A percentile compares a stretch with the other conserved stretches of the same genome.
Evolutionary conservation across 2,888 invertebrate genomes (phyloP).

Genomic region (Eumacrocentrus americanus): DNA sequence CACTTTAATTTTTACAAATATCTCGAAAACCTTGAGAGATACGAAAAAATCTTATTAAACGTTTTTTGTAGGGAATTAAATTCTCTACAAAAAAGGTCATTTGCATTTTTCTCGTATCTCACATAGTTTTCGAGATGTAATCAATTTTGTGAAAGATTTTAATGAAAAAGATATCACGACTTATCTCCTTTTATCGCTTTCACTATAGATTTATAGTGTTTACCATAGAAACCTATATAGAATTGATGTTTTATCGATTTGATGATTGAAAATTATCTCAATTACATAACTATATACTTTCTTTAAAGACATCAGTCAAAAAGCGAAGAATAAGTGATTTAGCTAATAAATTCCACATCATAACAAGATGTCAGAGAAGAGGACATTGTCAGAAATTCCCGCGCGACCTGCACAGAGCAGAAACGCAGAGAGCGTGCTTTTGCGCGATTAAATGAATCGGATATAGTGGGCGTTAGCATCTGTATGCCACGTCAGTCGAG

Average conservation of each 20-base stretch:
- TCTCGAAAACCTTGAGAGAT: too few species aligned
- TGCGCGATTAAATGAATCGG: slow-evolving; percentile 34
- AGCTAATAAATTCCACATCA: background rate
- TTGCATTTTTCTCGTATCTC: too few species aligned
- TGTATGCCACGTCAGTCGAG: slow-evolving; percentile 27
- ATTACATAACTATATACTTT: too few species aligned
- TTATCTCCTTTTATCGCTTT: background rate
- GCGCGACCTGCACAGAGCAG: background rate
- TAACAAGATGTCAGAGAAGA: background rate
- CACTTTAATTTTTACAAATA: too few species aligned
- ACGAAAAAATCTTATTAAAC: too few species aligned
- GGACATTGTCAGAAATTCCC: slow-evolving; percentile 7
- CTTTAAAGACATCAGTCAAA: background rate
- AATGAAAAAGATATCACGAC: background rate
- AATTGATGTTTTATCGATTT: too few species aligned
- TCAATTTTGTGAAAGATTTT: too few species aligned
- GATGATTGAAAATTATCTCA: too few species aligned
- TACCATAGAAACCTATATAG: too few species aligned
- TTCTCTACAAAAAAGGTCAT: too few species aligned
- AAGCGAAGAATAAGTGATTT: slow-evolving; percentile 7
- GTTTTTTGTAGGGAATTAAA: too few species aligned
- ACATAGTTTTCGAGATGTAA: too few species aligned
- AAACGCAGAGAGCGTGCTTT: background rate
- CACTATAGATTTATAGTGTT: background rate
- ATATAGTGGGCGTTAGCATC: slow-evolving; percentile 30